Conservation (phyloP, 2,797 vertebrate genomes). For the Gallinago nigripennis region DNA sequence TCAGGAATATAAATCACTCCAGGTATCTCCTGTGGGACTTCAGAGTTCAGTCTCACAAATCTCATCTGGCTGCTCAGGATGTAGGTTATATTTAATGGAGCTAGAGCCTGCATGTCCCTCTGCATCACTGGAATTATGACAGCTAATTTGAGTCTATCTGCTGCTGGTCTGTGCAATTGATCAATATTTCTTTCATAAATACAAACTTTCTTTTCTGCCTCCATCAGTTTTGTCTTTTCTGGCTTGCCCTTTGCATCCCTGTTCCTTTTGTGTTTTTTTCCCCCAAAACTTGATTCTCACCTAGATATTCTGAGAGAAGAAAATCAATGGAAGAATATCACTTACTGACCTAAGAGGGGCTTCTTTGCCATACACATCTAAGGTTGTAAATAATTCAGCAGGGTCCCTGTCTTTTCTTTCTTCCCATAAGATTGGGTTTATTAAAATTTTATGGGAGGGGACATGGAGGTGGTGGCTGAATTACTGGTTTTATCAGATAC, state of each 20-base stretch:
- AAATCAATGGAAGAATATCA: conserved; percentile 72
- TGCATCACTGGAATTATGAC: conserved; percentile 43
- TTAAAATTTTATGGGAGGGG: conserved; percentile 76
- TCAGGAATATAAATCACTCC: conserved; percentile 33
- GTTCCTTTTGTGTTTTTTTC: neutral
- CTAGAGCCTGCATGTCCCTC: conserved; percentile 10
- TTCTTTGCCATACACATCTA: conserved; percentile 18
- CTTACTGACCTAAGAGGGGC: conserved; percentile 61
- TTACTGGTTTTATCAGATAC: conserved; percentile 20
- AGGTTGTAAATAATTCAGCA: conserved; percentile 78
- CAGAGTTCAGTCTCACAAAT: neutral
- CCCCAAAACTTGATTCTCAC: conserved; percentile 26
- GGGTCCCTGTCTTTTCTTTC: conserved; percentile 62
- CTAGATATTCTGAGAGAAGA: neutral
- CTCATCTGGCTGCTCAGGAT: conserved; percentile 37
- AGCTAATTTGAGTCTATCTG: conserved; percentile 47
- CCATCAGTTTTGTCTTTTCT: conserved; percentile 19
- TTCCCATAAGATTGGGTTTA: conserved; percentile 64
- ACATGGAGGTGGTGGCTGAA: conserved; percentile 18
- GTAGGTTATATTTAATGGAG: conserved; percentile 49
- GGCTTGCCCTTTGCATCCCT: conserved; percentile 31
- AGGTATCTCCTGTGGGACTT: conserved; percentile 33
- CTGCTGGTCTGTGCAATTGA: neutral
- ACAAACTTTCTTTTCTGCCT: neutral
- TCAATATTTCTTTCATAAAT: conserved; percentile 21